Base-by-base conservation (phyloP, 2,797 vertebrate species). In the Geotrypetes seraphini region DNA sequence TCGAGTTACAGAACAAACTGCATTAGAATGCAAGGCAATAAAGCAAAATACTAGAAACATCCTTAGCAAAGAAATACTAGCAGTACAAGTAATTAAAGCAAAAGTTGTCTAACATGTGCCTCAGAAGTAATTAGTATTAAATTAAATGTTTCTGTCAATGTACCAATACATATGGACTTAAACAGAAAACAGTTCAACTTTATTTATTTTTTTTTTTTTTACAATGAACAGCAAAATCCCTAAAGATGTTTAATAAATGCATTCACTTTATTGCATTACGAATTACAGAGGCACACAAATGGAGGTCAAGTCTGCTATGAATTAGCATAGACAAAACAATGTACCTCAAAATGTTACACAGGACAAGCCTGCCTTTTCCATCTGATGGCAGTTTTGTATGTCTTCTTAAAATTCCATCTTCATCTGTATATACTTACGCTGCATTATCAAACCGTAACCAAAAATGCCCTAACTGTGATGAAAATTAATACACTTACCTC, bases 341-440 rank as follows among this genome's bases (percentile, higher is more conserved):
- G 90, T 96, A 98, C 92, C 93, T 98, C 92, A 77, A 88, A 90
- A 90, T 89, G 79, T 87, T 91, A 76, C 79, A 80, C 91, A 93
- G 90, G 91, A 75, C 92, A 97, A 99, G 92, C 93, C 90, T 96
- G 92, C 94, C 83, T 86, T 94, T 90, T 90, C 90, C 90, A 89
- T 92, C 90, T 86, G 91, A 88, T 88, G 91, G 81, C 81, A 83
- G 77, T 91, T 90, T 92, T 93, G 88, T 87, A 81, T 85, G 75
- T 94, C 90, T 92, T 94, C 91, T 78, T 76, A 81, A 92, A 96
- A 86, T 68, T 88, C 92, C 88, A 86, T 96, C 93, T 96, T 85
- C 83, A 76, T 97, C 93, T 91, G 92, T 92, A 90, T 87, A 94
- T 96, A 97, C 85, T 94, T 95, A 96, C 89, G 90, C 95, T 96